Evolutionary conservation across 2,888 invertebrate genomes (phyloP).

Genomic region (Chorisops tibialis): DNA sequence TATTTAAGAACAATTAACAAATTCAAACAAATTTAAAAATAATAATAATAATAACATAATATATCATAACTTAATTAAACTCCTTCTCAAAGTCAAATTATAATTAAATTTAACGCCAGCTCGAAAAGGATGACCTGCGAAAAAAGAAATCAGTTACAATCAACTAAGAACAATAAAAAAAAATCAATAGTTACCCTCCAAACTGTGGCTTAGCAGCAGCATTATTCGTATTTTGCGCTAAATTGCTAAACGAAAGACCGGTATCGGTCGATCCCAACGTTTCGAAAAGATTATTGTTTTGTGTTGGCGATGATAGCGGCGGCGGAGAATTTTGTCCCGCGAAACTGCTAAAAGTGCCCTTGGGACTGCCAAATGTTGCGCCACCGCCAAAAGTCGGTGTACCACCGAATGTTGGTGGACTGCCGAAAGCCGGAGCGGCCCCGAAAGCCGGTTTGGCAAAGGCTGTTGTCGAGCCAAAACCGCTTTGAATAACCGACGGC

Average conservation of each 20-base stretch:
- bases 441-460: slow-evolving; percentile 36
- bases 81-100: not conserved
- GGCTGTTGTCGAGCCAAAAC: slow-evolving; percentile 44
- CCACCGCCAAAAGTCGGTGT: slow-evolving; percentile 49
- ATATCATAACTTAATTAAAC: not conserved
- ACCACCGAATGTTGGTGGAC: slow-evolving; percentile 45
- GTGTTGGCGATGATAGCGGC: slow-evolving; percentile 32
- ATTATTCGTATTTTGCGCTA: slow-evolving; percentile 45
- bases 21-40: no score
- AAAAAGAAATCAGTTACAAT: not conserved
- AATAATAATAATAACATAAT: no score
- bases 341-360: slow-evolving; percentile 45
- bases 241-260: slow-evolving; percentile 49
- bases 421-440: slow-evolving; percentile 38
- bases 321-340: slow-evolving; percentile 35
- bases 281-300: slow-evolving; percentile 31
- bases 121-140: slow-evolving; percentile 31
- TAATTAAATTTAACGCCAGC: slow-evolving; percentile 26
- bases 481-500: slow-evolving; percentile 43
- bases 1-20: no score
- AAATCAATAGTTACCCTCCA: slow-evolving; percentile 42
- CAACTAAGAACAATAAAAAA: not conserved
- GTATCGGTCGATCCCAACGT: slow-evolving; percentile 41
- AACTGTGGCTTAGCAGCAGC: slow-evolving; percentile 46
- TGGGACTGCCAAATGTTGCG: slow-evolving; percentile 45